A percentile compares a stretch with the other conserved stretches of the same genome.
phyloP scores from a whole-genome alignment of 2,888 invertebrate species.

The Tachina lurida region DNA sequence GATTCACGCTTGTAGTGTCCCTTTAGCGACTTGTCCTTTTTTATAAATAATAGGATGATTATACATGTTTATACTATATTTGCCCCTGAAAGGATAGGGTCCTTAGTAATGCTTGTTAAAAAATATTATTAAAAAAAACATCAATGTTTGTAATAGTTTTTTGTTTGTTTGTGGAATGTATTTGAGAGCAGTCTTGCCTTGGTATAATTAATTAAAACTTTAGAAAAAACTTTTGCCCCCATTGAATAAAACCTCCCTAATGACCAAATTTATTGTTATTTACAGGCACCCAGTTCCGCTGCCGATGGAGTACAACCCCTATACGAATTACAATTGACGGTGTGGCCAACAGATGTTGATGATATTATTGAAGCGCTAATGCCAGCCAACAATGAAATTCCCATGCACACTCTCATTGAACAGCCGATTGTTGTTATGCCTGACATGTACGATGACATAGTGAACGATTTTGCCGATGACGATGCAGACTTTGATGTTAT shows the following conservation, averaged over 20 bases:
- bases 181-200: no score
- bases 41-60: no score
- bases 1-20: no score
- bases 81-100: no score
- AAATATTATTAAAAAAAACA: no score
- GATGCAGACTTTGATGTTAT: slow-evolving; percentile 73
- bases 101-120: no score
- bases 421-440: slow-evolving; percentile 77
- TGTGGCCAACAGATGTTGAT: slow-evolving; percentile 78
- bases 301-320: slow-evolving; percentile 73
- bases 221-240: background rate
- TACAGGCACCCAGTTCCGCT: slow-evolving; percentile 12
- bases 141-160: no score
- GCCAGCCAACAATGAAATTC: slow-evolving; percentile 49
- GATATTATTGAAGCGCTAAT: slow-evolving; percentile 72
- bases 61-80: no score
- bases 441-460: slow-evolving; percentile 73
- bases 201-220: no score
- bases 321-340: slow-evolving; percentile 79
- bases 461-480: slow-evolving; percentile 37
- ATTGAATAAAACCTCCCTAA: background rate
- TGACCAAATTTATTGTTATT: background rate
- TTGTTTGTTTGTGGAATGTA: no score
- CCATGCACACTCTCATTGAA: slow-evolving; percentile 75
- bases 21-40: no score